Evolutionary conservation across 2,888 invertebrate species (phyloP).

Genomic region (Phortica magna): DNA sequence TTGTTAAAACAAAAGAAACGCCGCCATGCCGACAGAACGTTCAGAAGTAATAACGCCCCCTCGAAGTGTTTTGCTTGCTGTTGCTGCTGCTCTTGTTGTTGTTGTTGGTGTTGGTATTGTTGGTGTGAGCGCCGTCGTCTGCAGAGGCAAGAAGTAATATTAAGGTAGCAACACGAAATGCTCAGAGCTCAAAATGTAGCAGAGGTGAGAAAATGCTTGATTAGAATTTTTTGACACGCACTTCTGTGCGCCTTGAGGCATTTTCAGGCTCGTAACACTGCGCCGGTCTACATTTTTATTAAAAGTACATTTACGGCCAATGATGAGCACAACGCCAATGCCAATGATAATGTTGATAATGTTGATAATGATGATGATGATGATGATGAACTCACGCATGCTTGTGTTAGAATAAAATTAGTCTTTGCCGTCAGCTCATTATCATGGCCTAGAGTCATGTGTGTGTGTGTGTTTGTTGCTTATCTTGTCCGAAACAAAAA

Average conservation of each 20-base stretch:
- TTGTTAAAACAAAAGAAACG: slow-evolving; percentile 38
- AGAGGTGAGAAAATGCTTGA: slow-evolving; percentile 73
- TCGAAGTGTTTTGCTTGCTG: slow-evolving; percentile 15
- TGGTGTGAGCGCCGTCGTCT: background rate
- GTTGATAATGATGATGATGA: background rate
- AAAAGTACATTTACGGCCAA: slow-evolving; percentile 1
- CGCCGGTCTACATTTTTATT: background rate
- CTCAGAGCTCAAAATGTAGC: slow-evolving; percentile 19
- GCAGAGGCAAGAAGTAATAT: background rate
- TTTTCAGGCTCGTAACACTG: background rate
- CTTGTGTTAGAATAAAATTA: background rate
- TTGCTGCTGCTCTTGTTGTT: background rate
- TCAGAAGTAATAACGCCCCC: slow-evolving; percentile 74
- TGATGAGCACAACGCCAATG: background rate
- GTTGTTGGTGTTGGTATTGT: too few species aligned
- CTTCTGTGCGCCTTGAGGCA: background rate
- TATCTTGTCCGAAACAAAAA: background rate
- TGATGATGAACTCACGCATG: background rate
- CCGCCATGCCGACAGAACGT: slow-evolving; percentile 73
- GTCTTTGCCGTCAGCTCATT: background rate
- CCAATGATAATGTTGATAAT: background rate
- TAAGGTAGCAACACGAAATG: slow-evolving; percentile 30
- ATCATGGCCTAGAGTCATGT: background rate
- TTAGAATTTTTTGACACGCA: slow-evolving; percentile 54
- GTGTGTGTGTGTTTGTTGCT: background rate